Evolutionary conservation across 2,113 vertebrate genomes (phyloP), one percentile per base, ranked within the genome.

Genomic region (Xiphias gladius): DNA sequence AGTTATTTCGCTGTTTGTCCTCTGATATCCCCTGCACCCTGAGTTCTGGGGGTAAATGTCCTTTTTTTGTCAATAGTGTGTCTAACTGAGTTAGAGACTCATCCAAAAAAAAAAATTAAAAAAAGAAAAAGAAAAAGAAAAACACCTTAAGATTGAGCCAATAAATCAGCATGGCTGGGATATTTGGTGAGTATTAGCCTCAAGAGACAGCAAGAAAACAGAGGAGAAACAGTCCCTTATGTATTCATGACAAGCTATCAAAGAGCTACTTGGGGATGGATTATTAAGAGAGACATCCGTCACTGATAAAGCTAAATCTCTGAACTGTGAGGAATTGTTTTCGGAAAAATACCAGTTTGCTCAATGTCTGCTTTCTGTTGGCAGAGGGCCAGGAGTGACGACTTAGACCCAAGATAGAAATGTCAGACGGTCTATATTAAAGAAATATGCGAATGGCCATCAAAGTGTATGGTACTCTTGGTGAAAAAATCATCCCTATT

Each of bases 311-410:
- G 76, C 26, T 64, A 43, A 84, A 73, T 82, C 79, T 82, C 74
- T 79, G 19, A 83, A 69, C 61, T 79, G 75, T 20, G 76, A 79
- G 71, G 50, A 84, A 77, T 39, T 91, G 85, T 95, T 94, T 89
- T 92, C 30, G 79, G 90, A 87, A 90, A 93, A 90, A 91, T 69
- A 87, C 63, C 66, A 73, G 63, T 88, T 89, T 86, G 63, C 26
- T 86, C 52, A 54, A 48, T 69, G 87, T 88, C 86, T 86, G 70
- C 62, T 78, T 30, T 82, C 4, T 77, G 80, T 13, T 93, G 89
- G 89, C 85, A 76, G 69, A 69, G 37, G 28, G 70, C 85, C 88
- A 79, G 46, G 62, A 73, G 84, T 58, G 74, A 76, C 30, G 76
- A 62, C 66, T 75, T 37, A 13, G 70, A 75, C 48, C 74, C 78